Evolutionary conservation across 2,888 invertebrate genomes (phyloP), one percentile per base, ranked within the genome.

Genomic region (Diarsia brunnea): DNA sequence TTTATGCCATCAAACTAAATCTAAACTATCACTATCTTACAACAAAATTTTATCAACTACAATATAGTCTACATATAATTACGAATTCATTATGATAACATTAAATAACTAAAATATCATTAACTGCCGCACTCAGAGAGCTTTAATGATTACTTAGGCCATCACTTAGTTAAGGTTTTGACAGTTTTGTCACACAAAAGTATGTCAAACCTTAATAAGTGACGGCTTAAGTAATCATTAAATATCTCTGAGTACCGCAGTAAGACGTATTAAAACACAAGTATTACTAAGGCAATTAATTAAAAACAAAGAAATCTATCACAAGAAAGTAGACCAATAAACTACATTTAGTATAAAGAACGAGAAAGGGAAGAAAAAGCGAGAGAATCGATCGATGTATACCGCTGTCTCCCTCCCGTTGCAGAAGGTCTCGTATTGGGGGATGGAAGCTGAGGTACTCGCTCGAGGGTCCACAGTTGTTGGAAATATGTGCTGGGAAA

Each of bases 321-420:
- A 96, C 92, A 96, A 90, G 94, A 98, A 98, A 79, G 98, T 98
- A 88, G 98, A 98, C 99, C 99, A 99, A 93, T 99, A 99, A 21
- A 98, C 98, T 84, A 98, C 98, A 92, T 99, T 99, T n/a, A 99
- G 97, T 90, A 98, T 98, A 89, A 98, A 97, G 95, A 99, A 99
- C 7, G 98, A 98, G 92, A 98, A 98, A 0, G 99, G 99, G 88
- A 99, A 99, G 96, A 98, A 98, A 95, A 98, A 98, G 89, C 98
- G 97, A 67, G 98, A 98, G 93, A 98, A 98, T 90, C 98, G 98
- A 95, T 99, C 99, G 89, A 99, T 98, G 95, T 98, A 98, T 81
- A 98, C 97, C 21, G 98, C 98, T 67, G 98, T 98, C 92, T 98
- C 97, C 76, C 97, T 97, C 71, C 98, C 98, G 93, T 98, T 97